Conservation (phyloP, 1,140 invertebrate species). For the Lepidostoma basale region DNA sequence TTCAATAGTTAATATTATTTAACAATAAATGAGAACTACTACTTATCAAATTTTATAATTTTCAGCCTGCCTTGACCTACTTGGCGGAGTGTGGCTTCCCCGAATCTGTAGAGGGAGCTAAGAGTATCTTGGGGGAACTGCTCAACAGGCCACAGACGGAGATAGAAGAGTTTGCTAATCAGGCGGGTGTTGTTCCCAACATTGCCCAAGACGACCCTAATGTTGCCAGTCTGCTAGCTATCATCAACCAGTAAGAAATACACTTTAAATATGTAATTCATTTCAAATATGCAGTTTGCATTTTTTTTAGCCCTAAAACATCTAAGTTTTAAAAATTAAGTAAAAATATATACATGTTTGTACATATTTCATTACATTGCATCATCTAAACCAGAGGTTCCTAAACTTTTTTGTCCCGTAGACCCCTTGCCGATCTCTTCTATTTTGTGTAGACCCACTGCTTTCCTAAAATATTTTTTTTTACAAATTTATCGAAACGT, state of each 20-base stretch:
- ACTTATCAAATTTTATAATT: slow-evolving; percentile 1
- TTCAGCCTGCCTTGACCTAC: slow-evolving; percentile 37
- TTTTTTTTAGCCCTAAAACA: too few species aligned
- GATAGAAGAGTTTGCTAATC: slow-evolving; percentile 29
- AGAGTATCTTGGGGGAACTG: slow-evolving; percentile 22
- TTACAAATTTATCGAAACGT: too few species aligned
- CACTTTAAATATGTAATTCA: slow-evolving; percentile 1
- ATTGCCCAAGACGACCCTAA: background rate
- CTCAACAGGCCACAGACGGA: slow-evolving; percentile 30
- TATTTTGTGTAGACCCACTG: too few species aligned
- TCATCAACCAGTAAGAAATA: slow-evolving; percentile 33
- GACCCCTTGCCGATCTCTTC: too few species aligned
- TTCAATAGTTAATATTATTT: too few species aligned
- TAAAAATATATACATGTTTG: too few species aligned
- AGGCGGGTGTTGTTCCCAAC: background rate
- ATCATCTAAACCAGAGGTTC: too few species aligned
- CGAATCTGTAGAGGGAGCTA: slow-evolving; percentile 19
- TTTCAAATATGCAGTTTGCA: background rate
- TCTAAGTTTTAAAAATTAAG: too few species aligned
- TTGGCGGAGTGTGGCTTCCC: slow-evolving; percentile 36
- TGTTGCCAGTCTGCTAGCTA: slow-evolving; percentile 17
- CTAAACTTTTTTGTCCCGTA: too few species aligned
- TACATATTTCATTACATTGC: too few species aligned
- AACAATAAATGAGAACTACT: too few species aligned
- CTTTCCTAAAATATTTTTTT: too few species aligned